Percentiles rank a stretch among this genome's conserved stretches.
Conservation (phyloP, 2,113 vertebrate genomes). For the Saccopteryx bilineata region DNA sequence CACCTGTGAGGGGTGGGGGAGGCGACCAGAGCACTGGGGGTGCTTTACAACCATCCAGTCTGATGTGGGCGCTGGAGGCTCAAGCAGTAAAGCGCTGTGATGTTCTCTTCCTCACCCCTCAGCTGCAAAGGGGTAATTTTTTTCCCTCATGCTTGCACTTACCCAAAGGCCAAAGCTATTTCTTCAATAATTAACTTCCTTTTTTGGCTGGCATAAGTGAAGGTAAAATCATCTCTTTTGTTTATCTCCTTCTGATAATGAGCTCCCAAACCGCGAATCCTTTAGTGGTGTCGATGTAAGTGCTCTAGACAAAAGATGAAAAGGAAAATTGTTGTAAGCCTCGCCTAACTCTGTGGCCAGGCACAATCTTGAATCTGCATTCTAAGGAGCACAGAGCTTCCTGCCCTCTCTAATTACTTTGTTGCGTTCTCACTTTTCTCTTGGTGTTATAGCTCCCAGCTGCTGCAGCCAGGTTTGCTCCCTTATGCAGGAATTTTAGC, state of each 20-base stretch:
- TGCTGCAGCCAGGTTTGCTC: rapidly evolving
- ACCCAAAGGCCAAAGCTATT: conserved; percentile 10
- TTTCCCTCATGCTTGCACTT: conserved; percentile 10
- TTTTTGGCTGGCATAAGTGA: neutral
- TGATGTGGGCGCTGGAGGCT: rapidly evolving
- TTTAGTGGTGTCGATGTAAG: rapidly evolving
- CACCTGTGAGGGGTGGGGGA: neutral
- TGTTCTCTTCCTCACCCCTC: neutral
- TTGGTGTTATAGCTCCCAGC: neutral
- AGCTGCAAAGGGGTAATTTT: neutral
- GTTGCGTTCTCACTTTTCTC: neutral
- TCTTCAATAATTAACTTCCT: conserved; percentile 2
- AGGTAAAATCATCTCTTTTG: conserved; percentile 16
- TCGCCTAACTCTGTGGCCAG: neutral
- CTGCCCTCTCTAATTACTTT: neutral
- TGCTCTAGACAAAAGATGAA: neutral
- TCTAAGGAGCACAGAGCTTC: neutral
- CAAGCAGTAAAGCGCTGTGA: neutral
- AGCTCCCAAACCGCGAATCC: neutral
- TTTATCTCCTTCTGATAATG: neutral
- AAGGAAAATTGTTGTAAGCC: neutral
- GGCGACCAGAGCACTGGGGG: neutral
- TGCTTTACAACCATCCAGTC: neutral
- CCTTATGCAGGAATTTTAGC: too few species aligned
- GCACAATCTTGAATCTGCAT: neutral